Base-by-base conservation (phyloP, 2,888 invertebrate species). In the Volucella inanis region DNA sequence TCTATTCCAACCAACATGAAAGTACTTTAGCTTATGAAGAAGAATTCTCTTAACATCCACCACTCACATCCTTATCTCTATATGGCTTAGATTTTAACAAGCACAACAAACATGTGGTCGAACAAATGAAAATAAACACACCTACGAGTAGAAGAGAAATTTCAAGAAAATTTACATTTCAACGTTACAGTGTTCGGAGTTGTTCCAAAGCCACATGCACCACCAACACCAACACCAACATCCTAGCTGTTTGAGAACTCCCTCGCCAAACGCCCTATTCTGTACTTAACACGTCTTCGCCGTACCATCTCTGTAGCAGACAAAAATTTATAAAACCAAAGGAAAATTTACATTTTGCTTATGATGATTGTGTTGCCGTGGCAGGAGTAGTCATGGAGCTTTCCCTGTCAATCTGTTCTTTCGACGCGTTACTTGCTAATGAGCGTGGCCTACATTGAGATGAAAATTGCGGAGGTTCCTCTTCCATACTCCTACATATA, bases 261-360 rank as follows among this genome's bases (percentile, higher is more conserved):
- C 59, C 50, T 9, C 10, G 14, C 41, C 14, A 10, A 22, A 68
- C 61, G n/a, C 57, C 39, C 38, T 59, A 22, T 70, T 43, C 49
- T 45, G 41, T 41, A 50, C 22, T 9, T 3, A 2, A 47, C 14
- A 38, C 55, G 15, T 61, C 14, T 39, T 31, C 9, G 15, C 43
- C 10, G 43, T 52, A 47, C 12, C 43, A 74, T 68, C 82, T 54
- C 64, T 38, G 43, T 49, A 52, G 61, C 57, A 75, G 64, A 64
- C 22, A 52, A 79, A 75, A 75, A 64, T 61, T 71, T 64, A 67
- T 59, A 71, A 75, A 75, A 84, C 74, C 84, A 70, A 75, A 64
- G 75, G 55, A 80, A 80, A 82, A 84, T 80, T 75, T 84, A 71
- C 84, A 84, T 84, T 84, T 76, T 84, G 70, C 78, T 78, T 78